phyloP scores from a whole-genome alignment of 2,797 vertebrate genomes.

The Semotilus atromaculatus region DNA sequence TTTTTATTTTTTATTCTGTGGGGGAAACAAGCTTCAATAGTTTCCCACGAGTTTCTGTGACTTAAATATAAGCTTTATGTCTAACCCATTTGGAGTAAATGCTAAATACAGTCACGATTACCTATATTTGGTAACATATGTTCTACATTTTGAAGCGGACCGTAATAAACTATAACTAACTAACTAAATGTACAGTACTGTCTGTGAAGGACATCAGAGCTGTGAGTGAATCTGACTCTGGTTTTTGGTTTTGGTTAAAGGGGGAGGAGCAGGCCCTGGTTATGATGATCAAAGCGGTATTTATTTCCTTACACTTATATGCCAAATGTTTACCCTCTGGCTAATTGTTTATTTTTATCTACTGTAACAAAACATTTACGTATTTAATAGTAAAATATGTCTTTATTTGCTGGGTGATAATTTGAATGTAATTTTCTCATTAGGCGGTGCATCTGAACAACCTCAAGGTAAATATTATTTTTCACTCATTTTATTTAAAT shows the following conservation, averaged over 20 bases:
- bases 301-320: neutral
- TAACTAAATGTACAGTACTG: neutral
- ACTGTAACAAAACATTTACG: neutral
- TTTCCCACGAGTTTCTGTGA: neutral
- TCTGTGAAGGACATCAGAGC: neutral
- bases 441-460: conserved; percentile 3
- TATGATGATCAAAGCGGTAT: neutral
- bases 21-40: neutral
- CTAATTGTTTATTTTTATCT: neutral
- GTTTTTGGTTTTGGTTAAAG: neutral
- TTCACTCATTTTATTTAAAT: neutral
- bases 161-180: too few species aligned
- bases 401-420: neutral
- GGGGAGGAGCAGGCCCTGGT: neutral
- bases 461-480: conserved; percentile 50
- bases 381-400: neutral
- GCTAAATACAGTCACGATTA: neutral
- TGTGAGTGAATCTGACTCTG: neutral
- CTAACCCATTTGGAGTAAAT: neutral
- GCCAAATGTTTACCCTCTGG: neutral
- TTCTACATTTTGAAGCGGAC: neutral
- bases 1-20: neutral
- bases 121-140: neutral
- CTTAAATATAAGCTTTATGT: neutral
- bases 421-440: conserved; percentile 24